Percentiles rank a stretch among this genome's conserved stretches.
Evolutionary conservation across 2,113 vertebrate species (phyloP).

Genomic region (Peromyscus polionotus): DNA sequence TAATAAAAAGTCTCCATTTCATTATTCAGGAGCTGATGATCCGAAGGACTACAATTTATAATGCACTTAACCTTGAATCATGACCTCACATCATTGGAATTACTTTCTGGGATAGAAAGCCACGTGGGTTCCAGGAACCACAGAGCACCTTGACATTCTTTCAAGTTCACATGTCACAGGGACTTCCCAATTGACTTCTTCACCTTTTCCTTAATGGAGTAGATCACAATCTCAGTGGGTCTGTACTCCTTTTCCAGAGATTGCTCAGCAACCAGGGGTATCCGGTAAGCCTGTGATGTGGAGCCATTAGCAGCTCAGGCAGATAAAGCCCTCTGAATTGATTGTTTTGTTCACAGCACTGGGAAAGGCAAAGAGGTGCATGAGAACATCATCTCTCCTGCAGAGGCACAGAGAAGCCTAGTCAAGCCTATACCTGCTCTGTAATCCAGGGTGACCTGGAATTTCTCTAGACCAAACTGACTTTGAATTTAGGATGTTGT

Average conservation of each 20-base stretch:
- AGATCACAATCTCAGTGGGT: slow-evolving; percentile 87
- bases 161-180: background rate
- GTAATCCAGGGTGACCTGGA: background rate
- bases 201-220: slow-evolving; percentile 91
- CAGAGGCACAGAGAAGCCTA: background rate
- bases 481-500: background rate
- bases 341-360: slow-evolving; percentile 94
- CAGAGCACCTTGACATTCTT: background rate
- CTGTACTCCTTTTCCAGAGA: slow-evolving; percentile 90
- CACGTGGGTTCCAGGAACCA: background rate
- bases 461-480: background rate
- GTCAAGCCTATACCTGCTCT: background rate
- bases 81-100: slow-evolving; percentile 58
- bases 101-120: slow-evolving; percentile 28
- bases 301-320: slow-evolving; percentile 92
- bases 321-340: slow-evolving; percentile 91
- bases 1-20: background rate
- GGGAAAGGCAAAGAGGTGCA: slow-evolving; percentile 60
- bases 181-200: slow-evolving; percentile 94
- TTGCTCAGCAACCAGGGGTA: slow-evolving; percentile 94
- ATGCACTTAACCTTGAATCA: background rate
- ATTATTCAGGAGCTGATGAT: background rate
- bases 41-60: background rate
- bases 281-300: slow-evolving; percentile 91
- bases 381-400: background rate